phyloP scores from a whole-genome alignment of 2,797 vertebrate species.

The Miichthys miiuy region DNA sequence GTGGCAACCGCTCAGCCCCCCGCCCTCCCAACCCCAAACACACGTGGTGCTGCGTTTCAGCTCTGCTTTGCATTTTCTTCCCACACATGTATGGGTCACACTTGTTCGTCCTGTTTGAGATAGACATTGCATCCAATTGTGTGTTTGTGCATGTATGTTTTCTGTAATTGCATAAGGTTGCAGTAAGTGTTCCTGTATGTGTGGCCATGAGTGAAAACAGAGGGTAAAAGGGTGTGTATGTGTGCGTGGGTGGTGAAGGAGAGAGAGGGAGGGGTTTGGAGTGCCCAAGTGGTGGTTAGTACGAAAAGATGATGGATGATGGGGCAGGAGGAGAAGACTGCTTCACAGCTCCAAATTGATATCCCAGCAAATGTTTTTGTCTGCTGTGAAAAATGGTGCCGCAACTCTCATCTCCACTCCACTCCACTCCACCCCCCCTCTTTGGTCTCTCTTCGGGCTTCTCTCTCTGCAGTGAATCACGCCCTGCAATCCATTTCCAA shows the following conservation, averaged over 20 bases:
- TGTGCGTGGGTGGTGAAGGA: conserved; percentile 58
- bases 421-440: conserved; percentile 2
- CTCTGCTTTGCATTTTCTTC: conserved; percentile 71
- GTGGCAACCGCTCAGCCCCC: conserved; percentile 66
- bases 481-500: conserved; percentile 74
- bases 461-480: conserved; percentile 72
- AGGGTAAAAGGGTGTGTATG: conserved; percentile 37
- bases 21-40: conserved; percentile 52
- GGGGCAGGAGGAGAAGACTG: conserved; percentile 95
- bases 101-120: conserved; percentile 25
- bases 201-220: conserved; percentile 31
- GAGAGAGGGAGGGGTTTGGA: conserved; percentile 20
- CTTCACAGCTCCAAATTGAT: conserved; percentile 94
- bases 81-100: conserved; percentile 54
- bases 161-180: conserved; percentile 49
- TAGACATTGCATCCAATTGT: conserved; percentile 9
- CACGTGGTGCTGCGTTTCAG: conserved; percentile 37
- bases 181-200: conserved; percentile 36
- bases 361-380: conserved; percentile 99
- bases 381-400: conserved; percentile 98
- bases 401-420: conserved; percentile 83
- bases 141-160: conserved; percentile 38
- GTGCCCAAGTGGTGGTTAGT: conserved; percentile 74
- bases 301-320: conserved; percentile 98
- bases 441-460: conserved; percentile 49